These are phyloP conservation scores for Pleuronectes platessa DNA, from an alignment of 2,113 vertebrate species.

Conservation along the genomic window DNA sequence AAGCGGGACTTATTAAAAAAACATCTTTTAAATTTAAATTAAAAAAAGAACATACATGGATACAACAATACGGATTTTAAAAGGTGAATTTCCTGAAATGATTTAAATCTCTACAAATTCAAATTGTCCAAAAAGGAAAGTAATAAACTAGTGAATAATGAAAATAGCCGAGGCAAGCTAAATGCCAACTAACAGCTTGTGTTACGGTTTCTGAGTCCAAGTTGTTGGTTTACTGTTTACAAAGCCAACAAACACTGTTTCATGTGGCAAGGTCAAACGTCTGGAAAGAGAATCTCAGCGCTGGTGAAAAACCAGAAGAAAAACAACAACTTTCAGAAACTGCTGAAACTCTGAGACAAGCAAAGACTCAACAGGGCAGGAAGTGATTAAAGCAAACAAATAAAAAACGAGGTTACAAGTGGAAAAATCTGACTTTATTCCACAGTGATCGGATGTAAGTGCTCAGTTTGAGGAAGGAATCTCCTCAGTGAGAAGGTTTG, in stretches of 20 bases:
- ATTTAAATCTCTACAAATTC: no score
- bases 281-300: neutral
- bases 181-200: neutral
- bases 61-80: neutral
- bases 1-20: no score
- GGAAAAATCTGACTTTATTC: neutral
- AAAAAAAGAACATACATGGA: neutral
- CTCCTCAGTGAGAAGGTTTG: no score
- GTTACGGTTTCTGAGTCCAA: neutral
- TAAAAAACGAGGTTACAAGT: no score
- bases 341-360: no score
- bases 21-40: neutral
- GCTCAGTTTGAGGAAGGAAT: no score
- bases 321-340: neutral
- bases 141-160: no score
- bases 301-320: neutral
- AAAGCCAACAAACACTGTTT: constrained; percentile 2
- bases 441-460: no score
- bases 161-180: no score
- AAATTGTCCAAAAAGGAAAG: no score
- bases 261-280: neutral
- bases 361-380: no score
- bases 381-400: no score
- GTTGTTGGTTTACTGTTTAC: neutral
- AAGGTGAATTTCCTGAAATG: neutral